phyloP scores from a whole-genome alignment of 2,113 vertebrate species.

The Salvelinus alpinus region DNA sequence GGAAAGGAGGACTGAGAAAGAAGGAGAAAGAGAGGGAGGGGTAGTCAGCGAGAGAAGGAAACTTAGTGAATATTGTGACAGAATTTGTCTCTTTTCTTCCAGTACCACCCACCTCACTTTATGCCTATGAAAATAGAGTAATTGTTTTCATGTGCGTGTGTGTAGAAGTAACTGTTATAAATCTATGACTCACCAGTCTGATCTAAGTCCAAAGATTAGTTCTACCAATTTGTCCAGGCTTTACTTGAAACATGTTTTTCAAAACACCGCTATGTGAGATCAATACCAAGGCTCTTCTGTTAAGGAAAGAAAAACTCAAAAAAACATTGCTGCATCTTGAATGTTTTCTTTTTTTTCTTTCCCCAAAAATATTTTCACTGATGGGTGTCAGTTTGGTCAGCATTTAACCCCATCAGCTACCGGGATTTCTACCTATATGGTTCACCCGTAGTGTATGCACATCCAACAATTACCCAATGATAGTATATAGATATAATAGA shows the following conservation, averaged over 20 bases:
- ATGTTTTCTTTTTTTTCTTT: no score
- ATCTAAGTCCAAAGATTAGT: constrained; percentile 31
- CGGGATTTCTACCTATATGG: no score
- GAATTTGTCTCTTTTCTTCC: constrained; percentile 64
- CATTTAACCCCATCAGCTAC: no score
- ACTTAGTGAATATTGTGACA: constrained; percentile 79
- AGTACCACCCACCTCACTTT: constrained; percentile 88
- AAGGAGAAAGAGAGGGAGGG: not conserved
- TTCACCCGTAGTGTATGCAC: no score
- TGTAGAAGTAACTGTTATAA: constrained; percentile 80
- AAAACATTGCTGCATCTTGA: no score
- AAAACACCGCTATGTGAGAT: not conserved
- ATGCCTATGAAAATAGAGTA: constrained; percentile 89
- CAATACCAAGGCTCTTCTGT: not conserved
- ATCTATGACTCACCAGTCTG: constrained; percentile 75
- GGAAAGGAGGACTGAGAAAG: not conserved
- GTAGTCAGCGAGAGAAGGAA: constrained; percentile 46
- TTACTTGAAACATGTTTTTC: constrained; percentile 5
- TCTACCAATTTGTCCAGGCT: constrained; percentile 27
- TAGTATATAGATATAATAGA: no score
- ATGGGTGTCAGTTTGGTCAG: no score
- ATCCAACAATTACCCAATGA: no score
- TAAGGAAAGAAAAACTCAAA: not conserved
- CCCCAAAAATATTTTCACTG: no score
- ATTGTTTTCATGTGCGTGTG: constrained; percentile 88